Base-by-base conservation (phyloP, 2,888 invertebrate species). In the Pandemis cinnamomeana region DNA sequence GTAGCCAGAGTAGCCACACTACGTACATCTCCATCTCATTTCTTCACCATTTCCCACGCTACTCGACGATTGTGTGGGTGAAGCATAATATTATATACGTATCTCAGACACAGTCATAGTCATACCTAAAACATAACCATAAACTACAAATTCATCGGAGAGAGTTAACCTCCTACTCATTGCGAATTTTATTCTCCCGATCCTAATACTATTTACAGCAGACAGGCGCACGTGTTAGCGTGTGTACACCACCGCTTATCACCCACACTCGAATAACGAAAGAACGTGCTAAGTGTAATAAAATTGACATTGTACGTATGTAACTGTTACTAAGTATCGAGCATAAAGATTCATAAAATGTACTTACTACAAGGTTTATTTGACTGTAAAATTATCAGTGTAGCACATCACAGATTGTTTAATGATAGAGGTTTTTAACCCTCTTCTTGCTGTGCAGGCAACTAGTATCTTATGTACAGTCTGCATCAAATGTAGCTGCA, bases 271-370 rank as follows among this genome's bases (percentile, higher is more conserved):
- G 51, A 74, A 71, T 66, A 71, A 60, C 71, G 71, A 74, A 74
- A 74, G 74, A 74, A 74, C 71, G 13, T 74, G 74, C 71, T 74
- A 74, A 74, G 36, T 74, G 66, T 67, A 67, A 74, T 67, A 74
- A 71, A 74, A 67, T 67, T 71, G 61, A 67, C 74, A 71, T 61
- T 55, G 66, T 67, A 53, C 44, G n/a, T 58, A 51, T 51, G 73
- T 60, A 64, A 73, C 71, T 71, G 74, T 71, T 74, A 74, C 74
- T 71, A 74, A 71, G 71, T 41, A 67, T 61, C 60, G 46, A 71
- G 27, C 27, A 60, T 71, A 67, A 71, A 71, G 66, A 71, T 67
- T 67, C 71, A 71, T 66, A 71, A 64, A 71, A 60, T 62, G 62
- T 70, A 64, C 44, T 64, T 60, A 71, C 66, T 71, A 60, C 60